phyloP scores from a whole-genome alignment of 2,888 invertebrate genomes.

The Gryllus longicercus region DNA sequence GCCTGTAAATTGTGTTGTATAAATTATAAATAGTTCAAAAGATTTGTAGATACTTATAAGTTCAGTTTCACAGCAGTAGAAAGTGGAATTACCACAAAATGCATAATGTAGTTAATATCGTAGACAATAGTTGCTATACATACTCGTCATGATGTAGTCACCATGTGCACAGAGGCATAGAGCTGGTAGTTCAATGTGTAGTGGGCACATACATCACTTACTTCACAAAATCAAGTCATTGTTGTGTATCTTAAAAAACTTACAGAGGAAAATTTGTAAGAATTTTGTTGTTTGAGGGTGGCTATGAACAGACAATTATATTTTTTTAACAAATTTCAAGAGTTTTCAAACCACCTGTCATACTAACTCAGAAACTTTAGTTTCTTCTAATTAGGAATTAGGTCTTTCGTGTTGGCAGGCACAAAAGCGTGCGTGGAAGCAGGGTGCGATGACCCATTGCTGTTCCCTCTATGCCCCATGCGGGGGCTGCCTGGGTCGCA shows the following conservation, averaged over 20 bases:
- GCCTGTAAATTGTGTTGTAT: not conserved
- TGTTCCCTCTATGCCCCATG: constrained; percentile 20
- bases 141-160: not conserved
- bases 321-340: no score
- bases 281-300: no score
- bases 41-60: constrained; percentile 4
- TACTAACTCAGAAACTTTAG: no score
- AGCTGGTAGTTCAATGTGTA: constrained; percentile 1
- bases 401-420: not conserved
- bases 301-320: no score
- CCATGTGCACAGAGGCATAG: not conserved
- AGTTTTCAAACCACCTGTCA: no score
- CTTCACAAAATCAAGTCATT: not conserved
- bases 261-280: no score
- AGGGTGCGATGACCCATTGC: constrained; percentile 17
- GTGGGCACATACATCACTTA: not conserved
- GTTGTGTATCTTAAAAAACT: no score
- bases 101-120: not conserved
- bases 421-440: not conserved
- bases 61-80: not conserved
- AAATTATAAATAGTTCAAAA: not conserved
- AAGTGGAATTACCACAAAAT: not conserved
- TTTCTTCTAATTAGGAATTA: not conserved
- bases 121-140: not conserved
- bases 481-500: constrained; percentile 22